Conservation (phyloP, 1,140 invertebrate species). For the Cylas formicarius region DNA sequence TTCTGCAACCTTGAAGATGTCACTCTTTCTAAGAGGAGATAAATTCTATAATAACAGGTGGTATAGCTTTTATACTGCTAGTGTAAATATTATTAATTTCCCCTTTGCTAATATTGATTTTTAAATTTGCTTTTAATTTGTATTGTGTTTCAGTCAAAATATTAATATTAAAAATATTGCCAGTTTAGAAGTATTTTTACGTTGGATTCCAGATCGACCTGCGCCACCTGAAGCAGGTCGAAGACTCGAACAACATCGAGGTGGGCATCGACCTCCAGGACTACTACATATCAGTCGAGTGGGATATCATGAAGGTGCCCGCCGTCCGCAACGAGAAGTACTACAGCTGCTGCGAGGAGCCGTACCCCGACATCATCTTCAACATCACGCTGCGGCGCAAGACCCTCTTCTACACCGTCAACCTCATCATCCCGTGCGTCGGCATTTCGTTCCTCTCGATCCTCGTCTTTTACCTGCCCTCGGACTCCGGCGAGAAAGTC, state of each 20-base stretch:
- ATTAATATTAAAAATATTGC: not conserved
- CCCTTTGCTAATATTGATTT: not conserved
- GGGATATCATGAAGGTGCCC: slow-evolving; percentile 90
- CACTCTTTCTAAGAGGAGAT: not conserved
- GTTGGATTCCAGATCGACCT: slow-evolving; percentile 66
- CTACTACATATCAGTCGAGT: slow-evolving; percentile 95
- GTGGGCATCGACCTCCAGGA: slow-evolving; percentile 88
- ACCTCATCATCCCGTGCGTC: slow-evolving; percentile 92
- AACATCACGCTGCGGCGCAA: slow-evolving; percentile 94
- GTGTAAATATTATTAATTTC: not conserved
- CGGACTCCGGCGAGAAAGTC: slow-evolving; percentile 96
- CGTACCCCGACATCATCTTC: slow-evolving; percentile 95
- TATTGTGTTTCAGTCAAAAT: slow-evolving; percentile 1
- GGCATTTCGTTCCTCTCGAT: slow-evolving; percentile 96
- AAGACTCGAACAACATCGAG: slow-evolving; percentile 74
- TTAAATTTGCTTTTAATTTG: not conserved
- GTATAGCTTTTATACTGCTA: not conserved
- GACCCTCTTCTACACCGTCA: slow-evolving; percentile 96
- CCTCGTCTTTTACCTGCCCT: slow-evolving; percentile 96
- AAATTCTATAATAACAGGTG: not conserved
- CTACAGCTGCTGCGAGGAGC: slow-evolving; percentile 85
- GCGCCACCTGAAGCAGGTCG: slow-evolving; percentile 72
- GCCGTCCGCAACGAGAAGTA: slow-evolving; percentile 81
- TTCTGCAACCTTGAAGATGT: too few species aligned
- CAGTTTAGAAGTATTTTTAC: not conserved